Conservation (phyloP, 2,113 vertebrate genomes). For the Burhinus oedicnemus region DNA sequence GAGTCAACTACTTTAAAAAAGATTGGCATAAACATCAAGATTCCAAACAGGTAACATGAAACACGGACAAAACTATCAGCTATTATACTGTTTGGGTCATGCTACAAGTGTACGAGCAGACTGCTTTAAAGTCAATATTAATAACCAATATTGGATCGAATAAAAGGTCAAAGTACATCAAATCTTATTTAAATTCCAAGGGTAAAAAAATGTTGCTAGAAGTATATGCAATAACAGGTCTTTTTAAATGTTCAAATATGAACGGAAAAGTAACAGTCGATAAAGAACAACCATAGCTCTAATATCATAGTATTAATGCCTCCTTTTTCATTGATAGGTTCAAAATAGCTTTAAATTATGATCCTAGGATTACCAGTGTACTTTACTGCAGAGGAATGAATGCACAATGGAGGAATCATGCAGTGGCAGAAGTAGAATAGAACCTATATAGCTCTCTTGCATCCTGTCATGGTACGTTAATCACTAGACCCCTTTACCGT, state of each 20-base stretch:
- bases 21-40: neutral
- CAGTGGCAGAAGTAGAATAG: neutral
- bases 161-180: neutral
- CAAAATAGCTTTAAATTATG: neutral
- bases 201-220: neutral
- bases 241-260: neutral
- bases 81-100: neutral
- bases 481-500: neutral
- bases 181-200: conserved; percentile 22
- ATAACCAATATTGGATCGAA: neutral
- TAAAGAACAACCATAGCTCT: neutral
- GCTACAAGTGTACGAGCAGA: neutral
- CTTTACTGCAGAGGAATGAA: neutral
- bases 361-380: neutral
- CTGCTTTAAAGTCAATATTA: conserved; percentile 27
- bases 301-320: neutral
- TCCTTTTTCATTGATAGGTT: neutral
- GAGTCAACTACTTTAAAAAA: neutral
- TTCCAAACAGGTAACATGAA: neutral
- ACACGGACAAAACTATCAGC: neutral
- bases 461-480: neutral
- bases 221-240: neutral
- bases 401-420: neutral
- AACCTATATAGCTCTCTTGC: neutral
- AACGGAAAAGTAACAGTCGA: neutral